Evolutionary conservation across 2,888 invertebrate species (phyloP).

Genomic region (Cataglyphis rosenhaueri): DNA sequence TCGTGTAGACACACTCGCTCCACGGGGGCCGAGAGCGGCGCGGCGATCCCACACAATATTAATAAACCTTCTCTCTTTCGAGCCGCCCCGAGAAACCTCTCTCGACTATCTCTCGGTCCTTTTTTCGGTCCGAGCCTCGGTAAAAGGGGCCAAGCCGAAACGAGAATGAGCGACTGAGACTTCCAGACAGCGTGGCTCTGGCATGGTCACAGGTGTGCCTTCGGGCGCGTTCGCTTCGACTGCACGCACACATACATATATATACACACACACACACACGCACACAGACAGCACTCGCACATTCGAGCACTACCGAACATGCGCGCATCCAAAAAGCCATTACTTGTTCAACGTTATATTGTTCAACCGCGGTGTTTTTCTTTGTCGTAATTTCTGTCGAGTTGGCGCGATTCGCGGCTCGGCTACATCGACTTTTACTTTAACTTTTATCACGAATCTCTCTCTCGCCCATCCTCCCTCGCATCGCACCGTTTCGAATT

Average conservation of each 20-base stretch:
- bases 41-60: slow-evolving; percentile 45
- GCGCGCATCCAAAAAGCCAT: slow-evolving; percentile 40
- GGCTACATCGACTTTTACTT: slow-evolving; percentile 20
- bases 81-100: slow-evolving; percentile 31
- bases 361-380: slow-evolving; percentile 20
- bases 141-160: slow-evolving; percentile 49
- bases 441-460: slow-evolving; percentile 30
- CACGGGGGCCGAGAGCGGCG: slow-evolving; percentile 19
- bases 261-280: not conserved
- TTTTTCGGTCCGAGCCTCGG: slow-evolving; percentile 46
- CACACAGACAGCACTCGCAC: not conserved
- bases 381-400: slow-evolving; percentile 23
- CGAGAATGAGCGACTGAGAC: slow-evolving; percentile 48
- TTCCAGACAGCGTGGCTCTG: slow-evolving; percentile 55
- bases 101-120: slow-evolving; percentile 42
- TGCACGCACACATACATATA: slow-evolving; percentile 7
- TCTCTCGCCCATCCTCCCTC: slow-evolving; percentile 6
- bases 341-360: slow-evolving; percentile 38
- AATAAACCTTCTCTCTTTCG: slow-evolving; percentile 48
- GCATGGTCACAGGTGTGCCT: slow-evolving; percentile 52
- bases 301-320: not conserved
- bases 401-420: not conserved
- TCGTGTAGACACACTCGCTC: slow-evolving; percentile 30
- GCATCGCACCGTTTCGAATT: slow-evolving; percentile 54
- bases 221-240: slow-evolving; percentile 39